Evolutionary conservation across 35 echinoderm and acorn worm species (phyloP), one percentile per base, ranked within the genome.

Genomic region (Heliocidaris tuberculata): DNA sequence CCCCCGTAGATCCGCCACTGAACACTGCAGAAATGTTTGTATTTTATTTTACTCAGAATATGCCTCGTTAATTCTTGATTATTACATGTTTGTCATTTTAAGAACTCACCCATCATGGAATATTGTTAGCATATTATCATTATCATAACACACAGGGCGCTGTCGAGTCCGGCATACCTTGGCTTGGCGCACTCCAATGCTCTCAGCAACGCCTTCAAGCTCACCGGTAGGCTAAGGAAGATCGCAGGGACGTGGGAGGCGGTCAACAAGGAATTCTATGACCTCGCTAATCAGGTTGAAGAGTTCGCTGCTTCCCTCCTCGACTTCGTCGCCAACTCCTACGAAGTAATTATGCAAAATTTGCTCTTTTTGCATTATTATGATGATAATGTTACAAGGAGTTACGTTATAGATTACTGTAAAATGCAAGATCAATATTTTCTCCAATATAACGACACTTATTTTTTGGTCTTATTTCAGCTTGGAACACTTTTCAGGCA

Each of bases 401-500:
- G 12, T 0, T 52, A 70, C 60, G 15, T 13, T 52, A 52, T 52
- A 52, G 50, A 52, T 52, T 52, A 5, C n/a, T n/a, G n/a, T n/a
- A n/a, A n/a, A n/a, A n/a, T n/a, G n/a, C n/a, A n/a, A n/a, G n/a
- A n/a, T n/a, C n/a, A n/a, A n/a, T n/a, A n/a, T n/a, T n/a, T n/a
- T n/a, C n/a, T n/a, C n/a, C n/a, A n/a, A n/a, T n/a, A n/a, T n/a
- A n/a, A n/a, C 27, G 65, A 7, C 21, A 27, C 1, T 78, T 3
- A 27, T 93, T 31, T 31, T 30, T 50, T 52, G 50, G 11, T 29
- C 19, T 52, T 93, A n/a, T 48, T 17, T 2, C 17, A 93, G 91
- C 91, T 93, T 59, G 11, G 48, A 32, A 93, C 91, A 30, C 50
- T 93, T 11, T 52, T 93, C 48, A 59, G 50, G 91, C 91, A 93